Evolutionary conservation across 2,113 vertebrate genomes (phyloP).

Genomic region (Merops nubicus): DNA sequence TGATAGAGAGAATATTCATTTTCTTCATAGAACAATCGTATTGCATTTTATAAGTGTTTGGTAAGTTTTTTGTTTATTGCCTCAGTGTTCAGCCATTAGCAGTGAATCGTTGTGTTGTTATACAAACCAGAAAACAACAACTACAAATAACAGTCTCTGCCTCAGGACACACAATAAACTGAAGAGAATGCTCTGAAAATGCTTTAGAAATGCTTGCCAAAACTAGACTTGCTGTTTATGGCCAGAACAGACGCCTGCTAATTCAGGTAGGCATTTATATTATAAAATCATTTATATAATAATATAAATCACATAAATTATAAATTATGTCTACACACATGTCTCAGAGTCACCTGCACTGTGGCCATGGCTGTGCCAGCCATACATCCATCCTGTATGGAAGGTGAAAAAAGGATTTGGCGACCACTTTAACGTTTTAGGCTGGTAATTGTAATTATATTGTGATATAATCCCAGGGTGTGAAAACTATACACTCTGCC

Average conservation of each 20-base stretch:
- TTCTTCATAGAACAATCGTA: not conserved
- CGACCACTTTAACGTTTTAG: not conserved
- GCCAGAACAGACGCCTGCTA: slow-evolving; percentile 14
- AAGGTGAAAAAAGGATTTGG: not conserved
- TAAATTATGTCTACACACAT: not conserved
- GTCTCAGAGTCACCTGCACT: not conserved
- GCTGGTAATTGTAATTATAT: not conserved
- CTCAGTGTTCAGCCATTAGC: not conserved
- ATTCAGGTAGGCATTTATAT: not conserved
- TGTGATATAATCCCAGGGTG: not conserved
- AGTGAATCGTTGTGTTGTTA: not conserved
- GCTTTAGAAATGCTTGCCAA: not conserved
- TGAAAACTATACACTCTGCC: not conserved
- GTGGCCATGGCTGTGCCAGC: not conserved
- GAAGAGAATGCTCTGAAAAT: not conserved
- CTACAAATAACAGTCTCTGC: slow-evolving; percentile 15
- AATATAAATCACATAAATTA: too few relatives aligned
- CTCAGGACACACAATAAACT: slow-evolving; percentile 5
- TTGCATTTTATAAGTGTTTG: not conserved
- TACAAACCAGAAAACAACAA: slow-evolving; percentile 23
- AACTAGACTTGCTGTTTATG: not conserved
- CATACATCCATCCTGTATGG: not conserved
- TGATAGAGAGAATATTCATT: too few relatives aligned
- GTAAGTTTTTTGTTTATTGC: not conserved
- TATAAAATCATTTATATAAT: not conserved